These are phyloP conservation scores for Electrona antarctica DNA, from an alignment of 2,113 vertebrate species.

Conservation along the genomic window DNA sequence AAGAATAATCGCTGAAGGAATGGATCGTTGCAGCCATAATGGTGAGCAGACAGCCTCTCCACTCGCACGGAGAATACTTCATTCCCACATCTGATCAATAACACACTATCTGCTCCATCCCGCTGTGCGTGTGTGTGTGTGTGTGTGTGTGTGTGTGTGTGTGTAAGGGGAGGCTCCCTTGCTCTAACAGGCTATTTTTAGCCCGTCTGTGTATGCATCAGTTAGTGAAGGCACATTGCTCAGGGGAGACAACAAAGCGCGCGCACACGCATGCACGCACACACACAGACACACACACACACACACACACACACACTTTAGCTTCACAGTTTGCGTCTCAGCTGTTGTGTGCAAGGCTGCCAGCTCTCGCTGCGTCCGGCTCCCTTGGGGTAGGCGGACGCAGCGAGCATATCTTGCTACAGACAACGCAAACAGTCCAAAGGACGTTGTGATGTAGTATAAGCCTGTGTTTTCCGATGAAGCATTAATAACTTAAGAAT, in stretches of 20 bases:
- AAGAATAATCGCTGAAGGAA: too few species aligned
- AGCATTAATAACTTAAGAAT: not conserved
- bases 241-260: not conserved
- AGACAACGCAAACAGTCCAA: too few species aligned
- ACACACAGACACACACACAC: conserved; percentile 5
- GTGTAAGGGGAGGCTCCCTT: not conserved
- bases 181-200: conserved; percentile 64
- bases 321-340: not conserved
- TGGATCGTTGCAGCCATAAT: too few species aligned
- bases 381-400: too few species aligned
- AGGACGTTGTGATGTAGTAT: not conserved
- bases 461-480: not conserved
- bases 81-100: too few species aligned
- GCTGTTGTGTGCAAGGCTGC: not conserved
- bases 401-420: too few species aligned
- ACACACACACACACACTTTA: not conserved
- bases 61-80: too few species aligned
- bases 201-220: conserved; percentile 45
- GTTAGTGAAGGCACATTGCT: not conserved
- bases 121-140: too few species aligned
- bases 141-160: too few species aligned
- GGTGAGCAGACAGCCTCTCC: too few species aligned
- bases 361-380: too few species aligned
- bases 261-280: not conserved
- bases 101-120: too few species aligned